phyloP scores from a whole-genome alignment of 2,888 invertebrate species.

The Cataglyphis livida region DNA sequence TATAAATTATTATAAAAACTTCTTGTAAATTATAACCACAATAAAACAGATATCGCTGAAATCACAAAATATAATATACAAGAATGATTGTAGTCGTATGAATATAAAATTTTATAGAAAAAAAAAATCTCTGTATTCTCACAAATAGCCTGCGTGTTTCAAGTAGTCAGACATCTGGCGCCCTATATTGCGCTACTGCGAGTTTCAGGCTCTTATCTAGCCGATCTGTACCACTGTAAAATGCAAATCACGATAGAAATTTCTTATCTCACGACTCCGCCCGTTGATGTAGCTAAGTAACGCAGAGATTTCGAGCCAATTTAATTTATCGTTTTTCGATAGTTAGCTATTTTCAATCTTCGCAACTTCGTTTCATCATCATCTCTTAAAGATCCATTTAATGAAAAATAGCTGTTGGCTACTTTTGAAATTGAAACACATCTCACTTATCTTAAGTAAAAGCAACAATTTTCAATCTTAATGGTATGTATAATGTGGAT shows the following conservation, averaged over 20 bases:
- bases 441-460: conserved; percentile 24
- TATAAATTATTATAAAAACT: not conserved
- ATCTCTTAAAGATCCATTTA: conserved; percentile 39
- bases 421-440: conserved; percentile 36
- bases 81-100: not conserved
- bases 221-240: conserved; percentile 50
- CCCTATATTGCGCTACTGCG: conserved; percentile 30
- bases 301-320: conserved; percentile 31
- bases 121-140: not conserved
- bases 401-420: conserved; percentile 44
- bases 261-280: conserved; percentile 45
- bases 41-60: not conserved
- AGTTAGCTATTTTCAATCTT: conserved; percentile 53
- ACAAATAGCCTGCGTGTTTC: conserved; percentile 27
- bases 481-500: not conserved
- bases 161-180: conserved; percentile 44
- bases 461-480: not conserved
- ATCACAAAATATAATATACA: too few species aligned
- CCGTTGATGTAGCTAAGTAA: conserved; percentile 27
- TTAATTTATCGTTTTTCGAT: conserved; percentile 52
- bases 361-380: conserved; percentile 34
- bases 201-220: conserved; percentile 45
- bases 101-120: conserved; percentile 36
- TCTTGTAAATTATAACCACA: not conserved
- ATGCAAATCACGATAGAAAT: conserved; percentile 54